These are phyloP conservation scores for Mactra quadrangularis DNA, from an alignment of 1,140 invertebrate genomes.

Conservation along the genomic window DNA sequence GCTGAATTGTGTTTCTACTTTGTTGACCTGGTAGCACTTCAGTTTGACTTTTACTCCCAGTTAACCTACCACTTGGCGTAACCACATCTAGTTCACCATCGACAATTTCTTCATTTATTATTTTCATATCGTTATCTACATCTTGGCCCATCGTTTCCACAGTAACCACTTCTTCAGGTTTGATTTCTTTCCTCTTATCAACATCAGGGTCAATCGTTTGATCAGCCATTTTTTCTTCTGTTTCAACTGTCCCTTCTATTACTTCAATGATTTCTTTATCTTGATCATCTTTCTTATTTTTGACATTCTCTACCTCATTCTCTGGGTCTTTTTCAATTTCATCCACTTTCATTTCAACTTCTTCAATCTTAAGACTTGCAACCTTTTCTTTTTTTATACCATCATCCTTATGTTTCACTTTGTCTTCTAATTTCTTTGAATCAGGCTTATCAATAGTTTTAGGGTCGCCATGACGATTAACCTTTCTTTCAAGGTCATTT, in stretches of 20 bases:
- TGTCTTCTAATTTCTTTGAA: too few relatives aligned
- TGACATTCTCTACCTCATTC: background rate
- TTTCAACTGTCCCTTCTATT: background rate
- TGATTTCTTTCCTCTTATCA: too few relatives aligned
- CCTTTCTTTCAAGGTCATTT: background rate
- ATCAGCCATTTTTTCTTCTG: background rate
- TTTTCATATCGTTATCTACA: background rate
- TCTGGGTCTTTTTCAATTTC: conserved; percentile 7
- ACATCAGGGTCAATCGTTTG: background rate
- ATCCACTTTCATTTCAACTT: too few relatives aligned
- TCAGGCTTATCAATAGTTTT: too few relatives aligned
- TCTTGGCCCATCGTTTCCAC: background rate
- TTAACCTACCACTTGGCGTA: too few relatives aligned
- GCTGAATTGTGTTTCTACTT: conserved; percentile 13
- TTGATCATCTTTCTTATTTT: background rate
- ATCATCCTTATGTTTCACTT: too few relatives aligned
- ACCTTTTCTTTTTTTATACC: background rate
- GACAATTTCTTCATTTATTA: too few relatives aligned
- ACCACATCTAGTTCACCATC: too few relatives aligned
- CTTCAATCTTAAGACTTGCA: conserved; percentile 7
- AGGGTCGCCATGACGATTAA: too few relatives aligned
- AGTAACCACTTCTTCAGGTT: too few relatives aligned
- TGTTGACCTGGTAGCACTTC: background rate
- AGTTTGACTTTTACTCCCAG: conserved; percentile 10
- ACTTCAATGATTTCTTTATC: background rate